These are phyloP conservation scores for Trididemnum miniatum DNA, from an alignment of 23 tunicate species.

Conservation along the genomic window DNA sequence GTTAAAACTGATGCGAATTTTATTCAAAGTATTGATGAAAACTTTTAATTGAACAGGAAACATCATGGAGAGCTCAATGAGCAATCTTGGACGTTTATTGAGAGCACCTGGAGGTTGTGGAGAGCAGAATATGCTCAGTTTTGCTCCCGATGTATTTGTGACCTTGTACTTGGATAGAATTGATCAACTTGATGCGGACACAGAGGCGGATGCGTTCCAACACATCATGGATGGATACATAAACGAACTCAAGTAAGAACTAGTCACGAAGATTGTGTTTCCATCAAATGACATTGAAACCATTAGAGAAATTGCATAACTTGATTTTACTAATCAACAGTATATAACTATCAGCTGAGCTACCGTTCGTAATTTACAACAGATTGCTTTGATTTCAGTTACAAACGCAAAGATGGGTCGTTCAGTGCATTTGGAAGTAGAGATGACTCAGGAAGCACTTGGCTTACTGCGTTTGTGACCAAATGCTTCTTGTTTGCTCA, in stretches of 20 bases:
- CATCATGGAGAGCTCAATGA: constrained; percentile 73
- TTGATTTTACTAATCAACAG: no score
- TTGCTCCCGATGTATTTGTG: constrained; percentile 90
- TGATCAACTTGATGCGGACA: constrained; percentile 46
- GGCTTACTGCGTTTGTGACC: constrained; percentile 86
- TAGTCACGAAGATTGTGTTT: no score
- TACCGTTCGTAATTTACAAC: no score
- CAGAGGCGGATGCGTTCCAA: constrained; percentile 38
- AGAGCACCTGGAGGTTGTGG: constrained; percentile 84
- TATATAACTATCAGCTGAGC: no score
- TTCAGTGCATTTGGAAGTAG: constrained; percentile 79
- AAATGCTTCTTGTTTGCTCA: constrained; percentile 75
- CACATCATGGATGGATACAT: constrained; percentile 74
- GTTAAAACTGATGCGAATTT: no score
- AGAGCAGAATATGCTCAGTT: constrained; percentile 86
- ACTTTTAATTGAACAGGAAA: constrained; percentile 52
- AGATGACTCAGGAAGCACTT: constrained; percentile 63
- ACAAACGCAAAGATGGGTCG: constrained; percentile 74
- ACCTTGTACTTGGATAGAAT: constrained; percentile 58
- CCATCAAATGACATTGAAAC: no score
- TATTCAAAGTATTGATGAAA: no score
- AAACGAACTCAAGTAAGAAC: constrained; percentile 76
- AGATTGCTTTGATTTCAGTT: constrained; percentile 33
- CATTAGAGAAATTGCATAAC: no score
- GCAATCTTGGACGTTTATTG: constrained; percentile 76